phyloP scores from a whole-genome alignment of 2,888 invertebrate genomes.

The Acleris emargana region DNA sequence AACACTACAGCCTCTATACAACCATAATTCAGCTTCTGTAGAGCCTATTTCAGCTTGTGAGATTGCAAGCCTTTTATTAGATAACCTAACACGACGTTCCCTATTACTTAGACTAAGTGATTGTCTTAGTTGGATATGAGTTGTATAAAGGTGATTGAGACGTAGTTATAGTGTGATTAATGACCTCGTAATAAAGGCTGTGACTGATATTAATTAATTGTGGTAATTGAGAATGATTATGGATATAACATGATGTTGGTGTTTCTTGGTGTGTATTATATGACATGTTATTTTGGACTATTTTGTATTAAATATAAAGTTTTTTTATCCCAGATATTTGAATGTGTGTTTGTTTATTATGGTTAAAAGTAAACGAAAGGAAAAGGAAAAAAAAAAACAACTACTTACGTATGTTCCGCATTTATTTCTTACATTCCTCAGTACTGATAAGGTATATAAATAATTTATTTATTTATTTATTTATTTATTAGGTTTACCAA shows the following conservation, averaged over 20 bases:
- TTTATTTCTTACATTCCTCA: no score
- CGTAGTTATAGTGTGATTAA: slow-evolving; percentile 24
- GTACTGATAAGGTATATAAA: no score
- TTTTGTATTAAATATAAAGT: no score
- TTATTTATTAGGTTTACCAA: no score
- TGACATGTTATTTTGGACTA: no score
- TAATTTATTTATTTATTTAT: no score
- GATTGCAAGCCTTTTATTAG: slow-evolving; percentile 68
- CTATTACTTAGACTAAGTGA: slow-evolving; percentile 78
- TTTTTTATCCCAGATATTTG: no score
- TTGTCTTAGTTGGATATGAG: slow-evolving; percentile 58
- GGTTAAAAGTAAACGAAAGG: no score
- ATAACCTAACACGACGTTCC: slow-evolving; percentile 64
- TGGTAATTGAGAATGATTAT: slow-evolving; percentile 2
- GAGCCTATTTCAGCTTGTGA: slow-evolving; percentile 43
- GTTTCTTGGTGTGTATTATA: no score
- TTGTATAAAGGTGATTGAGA: slow-evolving; percentile 30
- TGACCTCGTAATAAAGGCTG: slow-evolving; percentile 11
- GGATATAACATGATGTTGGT: not conserved
- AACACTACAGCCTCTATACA: slow-evolving; percentile 41
- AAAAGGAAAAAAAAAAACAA: no score
- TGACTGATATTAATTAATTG: slow-evolving; percentile 10
- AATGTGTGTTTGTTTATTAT: no score
- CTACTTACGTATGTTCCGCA: no score
- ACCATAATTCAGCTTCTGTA: slow-evolving; percentile 39